Conservation (phyloP, 2,888 invertebrate species). For the Cerastis rubricosa region DNA sequence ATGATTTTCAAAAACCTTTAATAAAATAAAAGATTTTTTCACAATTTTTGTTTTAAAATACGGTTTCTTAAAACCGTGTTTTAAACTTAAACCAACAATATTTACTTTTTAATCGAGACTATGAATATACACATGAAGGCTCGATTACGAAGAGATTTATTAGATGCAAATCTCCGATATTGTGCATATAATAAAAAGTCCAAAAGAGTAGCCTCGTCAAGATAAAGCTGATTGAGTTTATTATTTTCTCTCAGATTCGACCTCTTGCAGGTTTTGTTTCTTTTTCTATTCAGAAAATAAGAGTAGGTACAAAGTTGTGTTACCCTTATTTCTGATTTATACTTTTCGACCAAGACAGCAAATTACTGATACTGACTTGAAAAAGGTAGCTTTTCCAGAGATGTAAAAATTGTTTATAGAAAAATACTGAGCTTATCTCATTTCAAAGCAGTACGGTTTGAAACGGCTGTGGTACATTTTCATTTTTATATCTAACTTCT, state of each 20-base stretch:
- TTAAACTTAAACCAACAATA: neutral
- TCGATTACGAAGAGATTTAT: neutral
- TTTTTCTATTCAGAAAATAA: neutral
- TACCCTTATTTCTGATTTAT: neutral
- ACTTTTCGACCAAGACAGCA: neutral
- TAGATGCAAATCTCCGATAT: constrained; percentile 11
- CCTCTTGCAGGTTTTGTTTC: neutral
- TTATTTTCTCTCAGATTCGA: neutral
- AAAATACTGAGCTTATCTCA: neutral
- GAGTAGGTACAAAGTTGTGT: neutral
- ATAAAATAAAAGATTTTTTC: neutral
- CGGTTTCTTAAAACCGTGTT: too few relatives aligned
- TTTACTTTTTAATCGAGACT: neutral
- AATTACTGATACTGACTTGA: neutral
- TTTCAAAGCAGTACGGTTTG: neutral
- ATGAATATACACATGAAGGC: neutral
- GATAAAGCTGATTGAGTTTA: constrained; percentile 8
- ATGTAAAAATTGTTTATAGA: neutral
- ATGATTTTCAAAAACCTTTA: neutral
- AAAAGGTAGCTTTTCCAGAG: neutral
- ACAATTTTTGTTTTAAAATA: too few relatives aligned
- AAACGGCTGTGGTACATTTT: neutral
- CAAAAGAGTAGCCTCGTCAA: neutral
- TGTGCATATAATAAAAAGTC: constrained; percentile 1
- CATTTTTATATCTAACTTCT: neutral